Evolutionary conservation across 2,888 invertebrate genomes (phyloP), one percentile per base, ranked within the genome.

Genomic region (Lepidochitona cinerea): DNA sequence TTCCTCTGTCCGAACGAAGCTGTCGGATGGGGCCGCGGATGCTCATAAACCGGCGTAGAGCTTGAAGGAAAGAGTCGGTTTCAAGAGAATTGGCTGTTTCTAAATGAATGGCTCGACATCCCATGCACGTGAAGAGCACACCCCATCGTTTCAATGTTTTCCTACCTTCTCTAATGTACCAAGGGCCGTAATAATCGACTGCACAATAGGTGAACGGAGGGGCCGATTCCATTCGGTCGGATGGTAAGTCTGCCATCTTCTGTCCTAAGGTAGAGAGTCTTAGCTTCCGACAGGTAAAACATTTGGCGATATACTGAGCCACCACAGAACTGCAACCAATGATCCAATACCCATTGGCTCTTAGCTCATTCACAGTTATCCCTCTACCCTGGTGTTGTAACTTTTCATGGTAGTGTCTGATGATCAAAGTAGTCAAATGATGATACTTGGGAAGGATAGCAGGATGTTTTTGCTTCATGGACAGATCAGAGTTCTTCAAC

Each of bases 171-270:
- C 79, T 76, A 0, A 88, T 71, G 23, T 77, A 74, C 23, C 83
- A 81, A 0, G 88, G 89, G 5, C 89, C 88, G 35, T 83, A 85
- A n/a, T 81, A 87, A 67, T 90, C 90, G 0, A 90, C 65, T 12
- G 87, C 89, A 26, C 77, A 71, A 59, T 84, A 75, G n/a, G 78
- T 64, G 76, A 90, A 91, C 3, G 89, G 85, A 5, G 74, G 37
- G 1, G 76, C 72, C 4, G 79, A 75, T 2, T 73, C 75, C 2
- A 89, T 79, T 71, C 91, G 73, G 5, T 84, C 80, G 5, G 36
- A 18, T 0, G 90, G 89, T 12, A 90, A 77, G 33, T 85, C 79
- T 0, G 86, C 84, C 88, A 89, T 90, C 23, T 88, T 81, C 52
- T 86, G 83, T 7, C 76, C 68, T 33, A 75, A 75, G 0, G 77